Conservation (phyloP, 1,140 invertebrate species). For the Araneus ventricosus region DNA sequence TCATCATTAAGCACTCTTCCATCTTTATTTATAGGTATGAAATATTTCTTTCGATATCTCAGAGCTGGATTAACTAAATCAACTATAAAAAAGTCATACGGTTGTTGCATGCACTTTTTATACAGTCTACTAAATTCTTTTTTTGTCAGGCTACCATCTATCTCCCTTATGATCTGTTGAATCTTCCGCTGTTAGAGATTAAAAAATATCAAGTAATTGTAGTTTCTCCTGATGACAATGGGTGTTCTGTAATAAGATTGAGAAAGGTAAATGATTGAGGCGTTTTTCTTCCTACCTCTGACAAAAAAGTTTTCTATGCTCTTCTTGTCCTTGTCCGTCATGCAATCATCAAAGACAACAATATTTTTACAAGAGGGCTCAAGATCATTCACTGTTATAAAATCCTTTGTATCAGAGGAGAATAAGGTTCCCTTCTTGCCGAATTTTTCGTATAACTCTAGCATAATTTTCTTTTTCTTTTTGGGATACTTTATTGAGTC, state of each 20-base stretch:
- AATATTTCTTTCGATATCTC: conserved; percentile 19
- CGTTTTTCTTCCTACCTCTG: conserved; percentile 42
- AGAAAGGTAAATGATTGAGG: conserved; percentile 48
- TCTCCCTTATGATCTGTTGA: conserved; percentile 9
- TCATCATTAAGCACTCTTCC: background rate
- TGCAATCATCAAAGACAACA: conserved; percentile 16
- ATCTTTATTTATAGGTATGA: too few species aligned
- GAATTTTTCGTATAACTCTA: too few species aligned
- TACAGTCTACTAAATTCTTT: conserved; percentile 26
- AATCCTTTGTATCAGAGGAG: too few species aligned
- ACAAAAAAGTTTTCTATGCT: conserved; percentile 16
- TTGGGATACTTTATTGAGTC: too few species aligned
- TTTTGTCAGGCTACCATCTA: background rate
- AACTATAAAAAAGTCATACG: conserved; percentile 35
- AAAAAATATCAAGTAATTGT: conserved; percentile 20
- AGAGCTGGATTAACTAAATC: conserved; percentile 37
- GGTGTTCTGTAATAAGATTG: conserved; percentile 65
- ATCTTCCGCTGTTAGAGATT: conserved; percentile 11
- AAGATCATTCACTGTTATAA: too few species aligned
- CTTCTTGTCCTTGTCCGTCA: conserved; percentile 7
- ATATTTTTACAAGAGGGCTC: conserved; percentile 18
- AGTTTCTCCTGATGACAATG: conserved; percentile 24
- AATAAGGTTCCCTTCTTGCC: too few species aligned
- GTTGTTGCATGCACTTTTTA: too few species aligned
- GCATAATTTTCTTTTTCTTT: too few species aligned